These are phyloP conservation scores for Odontomachus brunneus DNA, from an alignment of 1,140 invertebrate species.

Conservation along the genomic window DNA sequence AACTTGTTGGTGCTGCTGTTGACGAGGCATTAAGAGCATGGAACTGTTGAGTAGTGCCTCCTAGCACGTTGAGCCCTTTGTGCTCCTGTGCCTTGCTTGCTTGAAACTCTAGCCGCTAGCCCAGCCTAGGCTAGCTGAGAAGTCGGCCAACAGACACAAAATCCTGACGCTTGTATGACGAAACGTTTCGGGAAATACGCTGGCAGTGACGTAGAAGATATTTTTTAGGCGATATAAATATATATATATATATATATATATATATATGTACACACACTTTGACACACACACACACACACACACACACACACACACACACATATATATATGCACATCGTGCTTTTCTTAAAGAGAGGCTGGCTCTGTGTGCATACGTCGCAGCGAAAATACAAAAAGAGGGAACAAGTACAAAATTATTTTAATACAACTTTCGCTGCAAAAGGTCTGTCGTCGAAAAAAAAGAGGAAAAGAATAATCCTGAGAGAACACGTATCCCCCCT, in stretches of 20 bases:
- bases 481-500: too few relatives aligned
- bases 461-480: too few relatives aligned
- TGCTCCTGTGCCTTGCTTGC: constrained; percentile 81
- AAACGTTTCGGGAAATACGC: constrained; percentile 43
- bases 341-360: too few relatives aligned
- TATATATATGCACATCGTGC: too few relatives aligned
- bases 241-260: constrained; percentile 31
- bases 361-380: too few relatives aligned
- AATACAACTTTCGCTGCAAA: too few relatives aligned
- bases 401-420: too few relatives aligned
- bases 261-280: constrained; percentile 6
- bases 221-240: not conserved
- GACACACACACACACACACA: not conserved
- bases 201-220: constrained; percentile 41
- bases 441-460: not conserved
- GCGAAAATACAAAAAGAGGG: too few relatives aligned
- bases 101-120: constrained; percentile 76
- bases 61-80: constrained; percentile 81
- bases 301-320: not conserved
- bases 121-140: constrained; percentile 61
- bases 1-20: constrained; percentile 85
- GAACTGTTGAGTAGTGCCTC: constrained; percentile 81
- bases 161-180: constrained; percentile 42
- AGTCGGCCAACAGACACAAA: constrained; percentile 60
- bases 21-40: constrained; percentile 82